Conservation (phyloP, 2,113 vertebrate species). For the Poeciliopsis retropinna region DNA sequence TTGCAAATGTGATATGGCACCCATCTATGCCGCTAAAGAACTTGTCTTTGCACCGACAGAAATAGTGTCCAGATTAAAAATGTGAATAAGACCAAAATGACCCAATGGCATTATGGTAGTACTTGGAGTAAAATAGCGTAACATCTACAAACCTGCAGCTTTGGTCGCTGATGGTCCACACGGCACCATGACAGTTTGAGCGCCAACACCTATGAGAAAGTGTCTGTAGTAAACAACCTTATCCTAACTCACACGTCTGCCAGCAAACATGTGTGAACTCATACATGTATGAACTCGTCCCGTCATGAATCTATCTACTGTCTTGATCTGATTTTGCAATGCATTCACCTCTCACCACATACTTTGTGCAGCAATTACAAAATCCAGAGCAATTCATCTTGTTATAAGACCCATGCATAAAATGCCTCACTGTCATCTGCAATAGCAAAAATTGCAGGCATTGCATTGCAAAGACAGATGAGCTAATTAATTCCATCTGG, state of each 20-base stretch:
- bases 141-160: no score
- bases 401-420: neutral
- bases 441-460: neutral
- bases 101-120: neutral
- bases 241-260: neutral
- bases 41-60: neutral
- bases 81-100: fast-evolving
- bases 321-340: neutral
- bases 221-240: constrained; percentile 2
- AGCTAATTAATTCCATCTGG: neutral
- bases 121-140: neutral
- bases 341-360: neutral
- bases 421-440: neutral
- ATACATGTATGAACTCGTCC: neutral
- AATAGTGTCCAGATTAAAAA: neutral
- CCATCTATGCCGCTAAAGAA: no score
- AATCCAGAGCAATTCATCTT: neutral
- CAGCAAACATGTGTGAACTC: constrained; percentile 2
- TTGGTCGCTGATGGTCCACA: neutral
- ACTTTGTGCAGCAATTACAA: neutral
- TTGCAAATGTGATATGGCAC: no score
- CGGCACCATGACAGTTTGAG: neutral
- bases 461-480: constrained; percentile 8
- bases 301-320: neutral
- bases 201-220: neutral